Percentiles rank a stretch among this genome's conserved stretches.
phyloP scores from a whole-genome alignment of 2,888 invertebrate species.

The Caradrina clavipalpis region DNA sequence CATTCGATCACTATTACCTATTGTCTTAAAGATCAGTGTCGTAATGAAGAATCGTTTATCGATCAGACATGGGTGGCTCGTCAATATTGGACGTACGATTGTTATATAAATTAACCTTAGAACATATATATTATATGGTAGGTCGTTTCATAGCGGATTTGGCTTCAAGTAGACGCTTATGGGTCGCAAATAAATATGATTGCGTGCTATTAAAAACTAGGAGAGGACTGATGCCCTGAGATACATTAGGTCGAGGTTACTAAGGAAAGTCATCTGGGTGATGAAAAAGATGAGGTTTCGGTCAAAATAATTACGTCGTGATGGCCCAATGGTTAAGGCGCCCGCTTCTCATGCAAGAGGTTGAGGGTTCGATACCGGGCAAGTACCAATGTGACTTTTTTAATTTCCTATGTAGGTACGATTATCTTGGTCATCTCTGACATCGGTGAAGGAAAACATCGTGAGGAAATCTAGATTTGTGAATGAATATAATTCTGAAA shows the following conservation, averaged over 20 bases:
- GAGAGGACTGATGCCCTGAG: not conserved
- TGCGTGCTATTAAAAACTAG: slow-evolving; percentile 28
- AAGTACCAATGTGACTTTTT: too few relatives aligned
- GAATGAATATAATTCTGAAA: too few relatives aligned
- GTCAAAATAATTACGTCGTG: too few relatives aligned
- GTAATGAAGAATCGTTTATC: slow-evolving; percentile 69
- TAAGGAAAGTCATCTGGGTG: not conserved
- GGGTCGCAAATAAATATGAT: slow-evolving; percentile 42
- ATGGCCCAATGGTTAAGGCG: too few relatives aligned
- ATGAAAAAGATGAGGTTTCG: not conserved
- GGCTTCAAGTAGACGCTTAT: slow-evolving; percentile 30
- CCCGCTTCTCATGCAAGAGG: too few relatives aligned
- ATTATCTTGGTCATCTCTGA: too few relatives aligned
- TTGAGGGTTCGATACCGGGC: too few relatives aligned
- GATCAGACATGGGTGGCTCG: slow-evolving; percentile 66
- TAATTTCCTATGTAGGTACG: too few relatives aligned
- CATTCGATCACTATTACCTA: slow-evolving; percentile 71
- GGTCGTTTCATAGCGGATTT: slow-evolving; percentile 41
- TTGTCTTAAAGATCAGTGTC: slow-evolving; percentile 73
- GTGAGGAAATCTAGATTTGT: too few relatives aligned
- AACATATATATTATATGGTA: slow-evolving; percentile 58
- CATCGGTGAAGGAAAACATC: too few relatives aligned
- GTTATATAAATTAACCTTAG: slow-evolving; percentile 67
- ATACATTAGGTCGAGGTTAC: slow-evolving; percentile 17
- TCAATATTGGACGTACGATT: slow-evolving; percentile 48